These are phyloP conservation scores for Micoletzkya japonica DNA, from an alignment of 2,888 invertebrate species.

Conservation along the genomic window DNA sequence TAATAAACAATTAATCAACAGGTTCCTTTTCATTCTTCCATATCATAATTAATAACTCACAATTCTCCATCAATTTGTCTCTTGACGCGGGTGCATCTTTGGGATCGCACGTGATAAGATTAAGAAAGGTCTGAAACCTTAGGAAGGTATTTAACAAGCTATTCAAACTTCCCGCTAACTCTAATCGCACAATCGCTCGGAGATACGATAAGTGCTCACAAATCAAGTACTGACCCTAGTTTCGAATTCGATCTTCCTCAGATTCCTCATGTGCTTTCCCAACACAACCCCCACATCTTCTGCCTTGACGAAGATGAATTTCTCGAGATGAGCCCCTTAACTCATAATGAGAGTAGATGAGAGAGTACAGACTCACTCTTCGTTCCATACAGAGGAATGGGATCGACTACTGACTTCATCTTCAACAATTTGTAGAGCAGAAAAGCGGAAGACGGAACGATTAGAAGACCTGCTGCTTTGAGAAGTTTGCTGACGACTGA, in stretches of 20 bases:
- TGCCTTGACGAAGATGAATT: slow-evolving; percentile 15
- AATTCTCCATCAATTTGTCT: no score
- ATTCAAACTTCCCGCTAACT: not conserved
- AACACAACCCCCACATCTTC: slow-evolving; percentile 17
- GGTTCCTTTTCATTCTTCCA: no score
- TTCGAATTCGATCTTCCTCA: slow-evolving; percentile 17
- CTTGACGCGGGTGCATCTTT: slow-evolving; percentile 12
- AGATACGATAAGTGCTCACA: not conserved
- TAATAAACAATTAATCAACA: no score
- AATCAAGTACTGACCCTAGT: slow-evolving; percentile 8
- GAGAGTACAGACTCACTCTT: no score
- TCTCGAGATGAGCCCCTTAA: slow-evolving; percentile 1
- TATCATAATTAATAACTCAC: slow-evolving; percentile 3
- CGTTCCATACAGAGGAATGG: no score
- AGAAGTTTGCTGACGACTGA: no score
- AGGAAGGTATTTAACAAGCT: no score
- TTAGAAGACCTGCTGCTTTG: no score
- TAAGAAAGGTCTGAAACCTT: slow-evolving; percentile 9
- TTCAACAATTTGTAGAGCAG: no score
- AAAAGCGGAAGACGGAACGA: no score
- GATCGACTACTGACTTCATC: no score
- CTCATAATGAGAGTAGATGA: not conserved
- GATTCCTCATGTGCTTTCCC: slow-evolving; percentile 3
- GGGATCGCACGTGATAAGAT: slow-evolving; percentile 6
- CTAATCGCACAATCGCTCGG: not conserved